Base-by-base conservation (phyloP, 2,888 invertebrate genomes). In the Amphiduros pacificus region DNA sequence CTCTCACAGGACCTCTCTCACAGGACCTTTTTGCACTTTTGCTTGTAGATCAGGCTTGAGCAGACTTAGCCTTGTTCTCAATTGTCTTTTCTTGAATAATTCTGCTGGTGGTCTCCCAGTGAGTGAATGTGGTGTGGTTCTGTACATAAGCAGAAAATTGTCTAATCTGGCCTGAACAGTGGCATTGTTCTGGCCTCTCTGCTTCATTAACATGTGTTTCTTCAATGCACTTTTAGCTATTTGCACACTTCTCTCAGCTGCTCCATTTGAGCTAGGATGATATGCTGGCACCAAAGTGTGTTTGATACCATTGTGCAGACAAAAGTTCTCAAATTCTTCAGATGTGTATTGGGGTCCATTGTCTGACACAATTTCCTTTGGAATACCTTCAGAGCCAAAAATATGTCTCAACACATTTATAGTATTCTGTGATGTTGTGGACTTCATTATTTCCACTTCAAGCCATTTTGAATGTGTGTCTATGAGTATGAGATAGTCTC, bases 341-440 rank as follows among this genome's bases (percentile, higher is more conserved):
- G 54, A 54, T 29, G n/a, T 11, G 24, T 20, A 32, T 9, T 28
- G 54, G 20, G 29, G 32, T 5, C 31, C 54, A 54, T 54, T 54
- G 31, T 31, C 54, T 29, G 54, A 54, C 6, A 32, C 27, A 5
- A 54, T 14, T n/a, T 54, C 40, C 17, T 31, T 6, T 14, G 29
- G 54, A 20, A 54, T 4, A 17, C 54, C 54, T 27, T 36, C 17
- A 14, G 27, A 54, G 17, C 67, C 63, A 27, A 74, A 73, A 11
- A 55, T 56, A 14, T 61, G 22, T 41, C 27, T 9, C 51, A 24
- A 51, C 22, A n/a, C 48, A 17, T 48, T 20, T 14, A 48, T 48
- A 11, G 9, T 20, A 17, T 20, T 11, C n/a, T 48, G 6, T n/a
- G 48, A 11, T n/a, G 48, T 51, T 6, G 51, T 51, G 24, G 26